These are phyloP conservation scores for Temnothorax unifasciatus DNA, from an alignment of 2,888 invertebrate species.

Conservation along the genomic window DNA sequence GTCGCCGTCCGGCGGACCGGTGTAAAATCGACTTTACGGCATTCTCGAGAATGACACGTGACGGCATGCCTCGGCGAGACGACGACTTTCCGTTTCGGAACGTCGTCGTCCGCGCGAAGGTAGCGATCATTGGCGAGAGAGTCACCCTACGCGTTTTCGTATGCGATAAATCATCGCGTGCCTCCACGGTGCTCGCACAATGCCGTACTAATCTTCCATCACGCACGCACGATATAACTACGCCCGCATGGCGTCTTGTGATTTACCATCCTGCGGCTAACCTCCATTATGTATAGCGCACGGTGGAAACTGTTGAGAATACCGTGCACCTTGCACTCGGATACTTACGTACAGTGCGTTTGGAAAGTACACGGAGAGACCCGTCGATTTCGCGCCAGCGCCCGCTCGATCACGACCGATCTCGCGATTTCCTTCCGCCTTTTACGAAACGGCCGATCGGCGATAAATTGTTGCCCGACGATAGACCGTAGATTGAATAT, in stretches of 20 bases:
- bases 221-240: constrained; percentile 85
- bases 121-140: constrained; percentile 59
- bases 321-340: constrained; percentile 83
- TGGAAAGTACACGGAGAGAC: constrained; percentile 69
- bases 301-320: constrained; percentile 84
- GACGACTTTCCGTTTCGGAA: constrained; percentile 67
- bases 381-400: constrained; percentile 63
- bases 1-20: constrained; percentile 15
- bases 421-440: constrained; percentile 39
- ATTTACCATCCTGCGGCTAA: constrained; percentile 86
- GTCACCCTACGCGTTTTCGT: constrained; percentile 73
- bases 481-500: neutral
- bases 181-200: constrained; percentile 84
- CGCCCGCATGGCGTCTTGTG: constrained; percentile 86
- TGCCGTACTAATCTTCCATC: constrained; percentile 86
- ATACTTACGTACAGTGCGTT: constrained; percentile 72
- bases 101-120: constrained; percentile 52
- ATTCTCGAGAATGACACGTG: constrained; percentile 48
- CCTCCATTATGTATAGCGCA: constrained; percentile 85
- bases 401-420: constrained; percentile 45
- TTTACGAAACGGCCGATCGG: constrained; percentile 15
- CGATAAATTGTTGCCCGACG: constrained; percentile 8
- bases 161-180: constrained; percentile 84
- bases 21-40: constrained; percentile 53
- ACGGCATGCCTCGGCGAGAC: constrained; percentile 43